These are phyloP conservation scores for Melanerpes aurifrons DNA, from an alignment of 2,113 vertebrate genomes.

Conservation along the genomic window DNA sequence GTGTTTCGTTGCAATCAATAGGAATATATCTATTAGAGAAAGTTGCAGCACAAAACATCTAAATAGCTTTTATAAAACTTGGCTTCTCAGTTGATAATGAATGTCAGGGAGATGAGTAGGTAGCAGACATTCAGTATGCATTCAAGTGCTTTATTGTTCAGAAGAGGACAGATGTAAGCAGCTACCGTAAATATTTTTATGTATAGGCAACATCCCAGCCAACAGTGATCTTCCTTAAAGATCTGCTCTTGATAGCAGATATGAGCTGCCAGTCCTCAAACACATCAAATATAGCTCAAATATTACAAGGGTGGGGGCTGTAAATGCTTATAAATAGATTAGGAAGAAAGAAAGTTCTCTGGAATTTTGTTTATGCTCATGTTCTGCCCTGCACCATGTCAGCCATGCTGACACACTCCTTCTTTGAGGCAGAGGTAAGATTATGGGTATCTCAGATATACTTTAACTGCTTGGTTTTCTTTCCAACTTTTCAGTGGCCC, in stretches of 20 bases:
- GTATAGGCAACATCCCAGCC: conserved; percentile 6
- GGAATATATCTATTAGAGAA: conserved; percentile 60
- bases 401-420: neutral
- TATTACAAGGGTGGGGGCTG: neutral
- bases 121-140: neutral
- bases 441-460: neutral
- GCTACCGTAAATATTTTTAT: neutral
- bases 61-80: conserved; percentile 46
- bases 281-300: neutral
- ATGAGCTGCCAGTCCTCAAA: neutral
- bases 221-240: conserved; percentile 12
- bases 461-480: neutral
- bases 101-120: conserved; percentile 40
- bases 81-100: conserved; percentile 47
- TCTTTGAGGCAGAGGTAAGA: neutral
- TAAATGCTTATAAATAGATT: neutral
- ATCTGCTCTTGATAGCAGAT: neutral
- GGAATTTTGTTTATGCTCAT: neutral
- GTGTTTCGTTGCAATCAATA: conserved; percentile 57
- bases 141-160: neutral
- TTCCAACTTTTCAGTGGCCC: neutral
- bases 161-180: neutral
- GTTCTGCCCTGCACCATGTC: neutral
- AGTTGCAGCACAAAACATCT: conserved; percentile 56
- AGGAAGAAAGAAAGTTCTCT: neutral